Evolutionary conservation across 2,113 vertebrate genomes (phyloP).

Genomic region (Furnarius figulus): DNA sequence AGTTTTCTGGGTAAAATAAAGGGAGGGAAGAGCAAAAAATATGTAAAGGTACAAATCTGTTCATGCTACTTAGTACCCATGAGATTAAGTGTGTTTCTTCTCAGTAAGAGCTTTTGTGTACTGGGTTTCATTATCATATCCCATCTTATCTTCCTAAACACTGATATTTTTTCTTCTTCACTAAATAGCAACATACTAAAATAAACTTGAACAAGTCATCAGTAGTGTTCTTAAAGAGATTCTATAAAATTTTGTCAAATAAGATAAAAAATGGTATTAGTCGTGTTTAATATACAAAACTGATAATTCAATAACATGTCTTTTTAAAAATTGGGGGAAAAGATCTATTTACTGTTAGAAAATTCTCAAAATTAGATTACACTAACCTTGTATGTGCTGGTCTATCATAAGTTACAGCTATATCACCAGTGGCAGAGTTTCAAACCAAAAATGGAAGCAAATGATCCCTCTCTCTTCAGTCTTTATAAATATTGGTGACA

Average conservation of each 20-base stretch:
- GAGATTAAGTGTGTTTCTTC: background rate
- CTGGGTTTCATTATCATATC: background rate
- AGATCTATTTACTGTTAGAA: background rate
- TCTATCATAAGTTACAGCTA: background rate
- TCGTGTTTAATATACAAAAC: background rate
- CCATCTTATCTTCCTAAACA: background rate
- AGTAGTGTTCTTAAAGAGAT: background rate
- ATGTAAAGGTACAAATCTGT: background rate
- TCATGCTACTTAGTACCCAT: background rate
- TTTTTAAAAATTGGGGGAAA: background rate
- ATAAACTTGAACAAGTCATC: background rate
- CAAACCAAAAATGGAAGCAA: background rate
- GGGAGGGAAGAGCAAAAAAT: background rate
- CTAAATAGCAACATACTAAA: background rate
- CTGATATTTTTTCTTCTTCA: background rate
- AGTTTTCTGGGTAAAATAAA: background rate
- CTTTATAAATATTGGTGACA: background rate
- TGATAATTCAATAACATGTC: background rate
- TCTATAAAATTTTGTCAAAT: background rate
- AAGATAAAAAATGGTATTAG: background rate
- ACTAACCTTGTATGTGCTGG: too few relatives aligned
- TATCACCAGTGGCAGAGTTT: background rate
- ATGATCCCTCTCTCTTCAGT: background rate
- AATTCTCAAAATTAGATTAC: background rate
- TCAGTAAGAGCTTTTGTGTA: background rate